Evolutionary conservation across 2,113 vertebrate genomes (phyloP), one percentile per base, ranked within the genome.

Genomic region (Psittacula cyanocephala): DNA sequence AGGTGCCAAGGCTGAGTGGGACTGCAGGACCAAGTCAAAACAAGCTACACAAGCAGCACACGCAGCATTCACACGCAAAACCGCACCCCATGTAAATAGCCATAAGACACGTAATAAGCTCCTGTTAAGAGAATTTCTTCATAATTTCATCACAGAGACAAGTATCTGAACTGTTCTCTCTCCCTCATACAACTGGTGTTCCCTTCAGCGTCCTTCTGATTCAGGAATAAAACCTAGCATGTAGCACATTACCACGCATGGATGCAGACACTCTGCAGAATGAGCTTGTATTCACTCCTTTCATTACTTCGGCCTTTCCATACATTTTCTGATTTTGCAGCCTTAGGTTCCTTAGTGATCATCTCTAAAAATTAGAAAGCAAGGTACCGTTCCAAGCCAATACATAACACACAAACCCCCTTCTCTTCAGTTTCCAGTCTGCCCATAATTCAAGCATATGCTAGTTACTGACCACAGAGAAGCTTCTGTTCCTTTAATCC

Each of bases 21-120:
- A 11, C 67, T 69, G 22, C 18, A 60, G 50, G 28, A 60, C 9
- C 8, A 27, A 46, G 29, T 6, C 41, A 27, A 43, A 33, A 46
- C 25, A 63, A 68, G 31, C 11, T 0, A 0, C 23, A 25, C 7
- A 46, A 77, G 35, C 28, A 74, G 39, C 49, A 47, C 1, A 0
- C 28, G n/a, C 44, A 81, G 19, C 31, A n/a, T 27, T 59, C 55
- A 67, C 28, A 57, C n/a, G 19, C 27, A 43, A 68, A 70, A 10
- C 8, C 33, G 7, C 0, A 0, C 11, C 19, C n/a, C 39, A 7
- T 23, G 43, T 31, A 22, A 47, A 84, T 17, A 17, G 27, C 13
- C 24, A 55, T 47, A 77, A 64, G 68, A 53, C 12, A 59, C 5
- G 23, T 11, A 71, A 63, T 5, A 29, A 76, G 8, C 15, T 60